Evolutionary conservation across 2,113 vertebrate genomes (phyloP), one percentile per base, ranked within the genome.

Genomic region (Epinephelus lanceolatus): DNA sequence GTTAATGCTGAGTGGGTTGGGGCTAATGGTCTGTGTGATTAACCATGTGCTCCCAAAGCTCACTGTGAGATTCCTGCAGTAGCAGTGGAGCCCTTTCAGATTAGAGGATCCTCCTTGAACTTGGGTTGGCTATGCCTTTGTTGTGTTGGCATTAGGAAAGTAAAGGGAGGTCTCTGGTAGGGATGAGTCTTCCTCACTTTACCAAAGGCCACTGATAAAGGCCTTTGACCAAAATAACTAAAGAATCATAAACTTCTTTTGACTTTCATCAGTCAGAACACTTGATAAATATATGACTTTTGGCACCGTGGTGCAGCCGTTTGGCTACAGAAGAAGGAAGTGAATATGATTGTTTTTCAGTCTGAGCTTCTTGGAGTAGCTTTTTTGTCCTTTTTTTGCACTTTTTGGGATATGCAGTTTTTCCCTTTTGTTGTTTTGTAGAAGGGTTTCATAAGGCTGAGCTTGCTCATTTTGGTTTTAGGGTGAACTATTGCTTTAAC

Each of bases 11-110:
- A 89, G 80, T 25, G 68, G 30, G 76, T 68, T 19, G n/a, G 55
- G 76, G 84, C 77, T 86, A 84, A 88, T 90, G 79, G 68, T 60
- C 71, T 89, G 76, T 88, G 71, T 78, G 87, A 89, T 80, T 83
- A 80, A 69, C 80, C 77, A 81, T 85, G 71, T 85, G 78, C 70
- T 80, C 40, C 68, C 25, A 73, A 73, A 70, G 55, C 59, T 74
- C 56, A 33, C 60, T 76, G 61, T 67, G 51, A 82, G 78, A 80
- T 78, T 80, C 80, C 69, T 72, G 56, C 69, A 79, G 83, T 77
- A 77, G 83, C 81, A 68, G 25, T 51, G 37, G 52, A 23, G 63
- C 57, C 23, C 15, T 27, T 21, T 71, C 19, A 66, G 47, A 23
- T 73, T 63, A 42, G 67, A 37, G 66, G 14, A 72, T 84, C 66